Evolutionary conservation across 2,113 vertebrate genomes (phyloP).

Genomic region (Cichladusa arquata): DNA sequence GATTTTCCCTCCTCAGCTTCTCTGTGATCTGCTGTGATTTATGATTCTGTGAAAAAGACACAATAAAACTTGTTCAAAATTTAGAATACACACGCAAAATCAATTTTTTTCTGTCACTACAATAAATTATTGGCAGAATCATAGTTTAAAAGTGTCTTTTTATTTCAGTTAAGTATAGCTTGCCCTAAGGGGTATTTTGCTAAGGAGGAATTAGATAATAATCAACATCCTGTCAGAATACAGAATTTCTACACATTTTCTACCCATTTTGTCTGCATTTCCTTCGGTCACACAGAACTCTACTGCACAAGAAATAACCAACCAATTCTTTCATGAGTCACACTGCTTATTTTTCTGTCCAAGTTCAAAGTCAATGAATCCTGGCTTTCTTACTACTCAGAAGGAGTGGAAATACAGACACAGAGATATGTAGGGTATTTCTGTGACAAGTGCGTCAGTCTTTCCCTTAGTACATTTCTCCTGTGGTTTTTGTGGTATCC

Average conservation of each 20-base stretch:
- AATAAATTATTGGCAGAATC: not conserved
- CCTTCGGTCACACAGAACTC: not conserved
- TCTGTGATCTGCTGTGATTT: not conserved
- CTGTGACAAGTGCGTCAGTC: constrained; percentile 6
- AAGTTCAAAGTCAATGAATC: not conserved
- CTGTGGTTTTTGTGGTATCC: constrained; percentile 51
- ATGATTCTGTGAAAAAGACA: not conserved
- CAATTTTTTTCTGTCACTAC: not conserved
- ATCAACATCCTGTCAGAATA: not conserved
- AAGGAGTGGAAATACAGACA: not conserved
- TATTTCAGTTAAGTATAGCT: not conserved
- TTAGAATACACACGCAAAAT: not conserved
- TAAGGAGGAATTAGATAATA: not conserved
- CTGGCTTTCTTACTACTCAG: not conserved
- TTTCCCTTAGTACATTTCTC: constrained; percentile 22
- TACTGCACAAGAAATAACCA: not conserved
- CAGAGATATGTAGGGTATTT: not conserved
- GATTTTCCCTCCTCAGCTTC: not conserved
- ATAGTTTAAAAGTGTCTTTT: not conserved
- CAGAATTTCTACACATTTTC: not conserved
- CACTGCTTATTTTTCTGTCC: not conserved
- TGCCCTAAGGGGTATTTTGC: not conserved
- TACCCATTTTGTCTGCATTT: not conserved
- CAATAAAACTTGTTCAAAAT: not conserved
- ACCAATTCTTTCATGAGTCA: not conserved